Base-by-base conservation (phyloP, 2,888 invertebrate species). In the Lysandra coridon region DNA sequence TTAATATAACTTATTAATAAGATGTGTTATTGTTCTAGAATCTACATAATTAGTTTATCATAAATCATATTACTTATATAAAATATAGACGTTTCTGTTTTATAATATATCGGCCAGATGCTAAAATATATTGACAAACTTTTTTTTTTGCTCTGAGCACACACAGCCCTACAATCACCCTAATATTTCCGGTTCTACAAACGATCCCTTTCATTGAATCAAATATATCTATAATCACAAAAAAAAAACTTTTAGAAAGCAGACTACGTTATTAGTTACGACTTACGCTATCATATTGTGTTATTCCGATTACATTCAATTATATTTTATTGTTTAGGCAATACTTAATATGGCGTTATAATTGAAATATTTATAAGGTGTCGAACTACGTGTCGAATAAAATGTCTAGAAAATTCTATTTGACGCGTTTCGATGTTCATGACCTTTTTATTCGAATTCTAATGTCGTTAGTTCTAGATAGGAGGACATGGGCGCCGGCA, bases 161-260 rank as follows among this genome's bases (percentile, higher is more conserved):
- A 33, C 30, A 76, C 57, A 76, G 33, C 76, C 76, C 76, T 76
- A 76, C 14, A 33, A 57, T 14, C 82, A 83, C 83, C 83, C 85
- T 87, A 86, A 88, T 90, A 90, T 90, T 91, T 90, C 92, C 91
- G 90, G 87, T 86, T 86, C 86, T 87, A 89, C 89, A 89, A 91
- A 89, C 88, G 88, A 88, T 87, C 88, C 89, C 87, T 90, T 88
- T 89, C 88, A 90, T 89, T 89, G 87, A 91, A 90, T 90, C 87
- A 89, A 88, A 89, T 88, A 89, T 84, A 84, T 81, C 82, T 87
- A 88, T 89, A 90, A 89, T 89, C 87, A 88, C 88, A 88, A 90
- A 90, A 53, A 90, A 90, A 53, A 87, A 88, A 86, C 86, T 87
- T 88, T 88, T 86, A 87, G 76, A 87, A 86, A 88, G 86, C 86